Evolutionary conservation across 1,140 invertebrate species (phyloP).

Genomic region (Calephelis virginiensis): DNA sequence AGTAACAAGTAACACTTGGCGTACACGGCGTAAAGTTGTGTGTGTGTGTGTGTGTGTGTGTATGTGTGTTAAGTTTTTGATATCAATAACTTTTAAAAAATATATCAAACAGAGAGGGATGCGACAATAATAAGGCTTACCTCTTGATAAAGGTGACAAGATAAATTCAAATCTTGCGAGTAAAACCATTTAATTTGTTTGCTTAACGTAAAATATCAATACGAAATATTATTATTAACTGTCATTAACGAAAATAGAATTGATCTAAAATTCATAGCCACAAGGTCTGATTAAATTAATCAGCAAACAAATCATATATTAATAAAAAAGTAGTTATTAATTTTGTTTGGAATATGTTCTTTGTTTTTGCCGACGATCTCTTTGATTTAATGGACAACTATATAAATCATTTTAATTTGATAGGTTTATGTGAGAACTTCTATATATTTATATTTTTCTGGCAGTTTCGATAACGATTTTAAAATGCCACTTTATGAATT

Average conservation of each 20-base stretch:
- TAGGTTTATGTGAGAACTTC: conserved; percentile 4
- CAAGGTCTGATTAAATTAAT: background rate
- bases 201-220: too few relatives aligned
- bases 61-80: too few relatives aligned
- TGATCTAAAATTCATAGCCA: background rate
- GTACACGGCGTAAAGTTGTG: too few relatives aligned
- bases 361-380: background rate
- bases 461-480: background rate
- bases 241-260: background rate
- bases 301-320: background rate
- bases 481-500: background rate
- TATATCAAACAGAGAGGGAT: too few relatives aligned
- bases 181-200: too few relatives aligned
- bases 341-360: background rate
- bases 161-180: too few relatives aligned
- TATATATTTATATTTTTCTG: background rate
- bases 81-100: too few relatives aligned
- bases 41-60: too few relatives aligned
- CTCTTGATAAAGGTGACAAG: too few relatives aligned
- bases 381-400: background rate
- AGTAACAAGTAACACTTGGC: too few relatives aligned
- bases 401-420: background rate
- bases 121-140: too few relatives aligned
- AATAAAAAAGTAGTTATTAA: background rate
- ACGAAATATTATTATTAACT: too few relatives aligned